Percentiles rank a stretch among this genome's conserved stretches.
Evolutionary conservation across 2,113 vertebrate genomes (phyloP).

Genomic region (Gavia stellata): DNA sequence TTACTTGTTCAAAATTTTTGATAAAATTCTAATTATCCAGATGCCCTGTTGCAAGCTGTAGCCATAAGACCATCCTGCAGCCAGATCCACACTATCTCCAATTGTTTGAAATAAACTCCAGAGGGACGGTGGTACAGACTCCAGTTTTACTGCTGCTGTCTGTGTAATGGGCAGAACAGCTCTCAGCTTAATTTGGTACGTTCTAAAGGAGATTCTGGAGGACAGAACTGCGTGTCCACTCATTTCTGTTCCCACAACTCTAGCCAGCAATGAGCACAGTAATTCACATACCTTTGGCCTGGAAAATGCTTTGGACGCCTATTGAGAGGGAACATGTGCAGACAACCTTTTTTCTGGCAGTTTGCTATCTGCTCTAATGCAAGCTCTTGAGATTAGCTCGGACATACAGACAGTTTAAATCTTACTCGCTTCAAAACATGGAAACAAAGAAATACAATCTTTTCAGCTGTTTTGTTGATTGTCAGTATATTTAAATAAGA

Average conservation of each 20-base stretch:
- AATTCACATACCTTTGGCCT: not conserved
- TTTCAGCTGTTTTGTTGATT: not conserved
- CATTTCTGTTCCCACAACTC: not conserved
- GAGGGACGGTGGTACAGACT: not conserved
- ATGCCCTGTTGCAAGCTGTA: not conserved
- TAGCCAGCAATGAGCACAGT: not conserved
- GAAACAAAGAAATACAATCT: not conserved
- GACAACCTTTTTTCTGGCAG: not conserved
- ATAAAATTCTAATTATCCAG: not conserved
- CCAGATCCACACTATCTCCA: not conserved
- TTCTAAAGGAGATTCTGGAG: not conserved
- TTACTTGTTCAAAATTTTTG: not conserved
- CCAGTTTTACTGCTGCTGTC: not conserved
- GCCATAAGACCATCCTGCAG: not conserved
- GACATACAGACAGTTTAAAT: not conserved
- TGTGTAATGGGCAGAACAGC: not conserved
- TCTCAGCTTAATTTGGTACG: not conserved
- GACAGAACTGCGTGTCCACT: not conserved
- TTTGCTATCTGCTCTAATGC: not conserved
- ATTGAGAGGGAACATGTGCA: not conserved
- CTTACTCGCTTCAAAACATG: not conserved
- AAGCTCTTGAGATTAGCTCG: not conserved
- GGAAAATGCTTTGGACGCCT: not conserved
- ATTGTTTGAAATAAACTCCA: not conserved
- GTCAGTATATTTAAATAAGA: constrained; percentile 34